Evolutionary conservation across 2,797 vertebrate genomes (phyloP).

Genomic region (Propithecus deckenii): DNA sequence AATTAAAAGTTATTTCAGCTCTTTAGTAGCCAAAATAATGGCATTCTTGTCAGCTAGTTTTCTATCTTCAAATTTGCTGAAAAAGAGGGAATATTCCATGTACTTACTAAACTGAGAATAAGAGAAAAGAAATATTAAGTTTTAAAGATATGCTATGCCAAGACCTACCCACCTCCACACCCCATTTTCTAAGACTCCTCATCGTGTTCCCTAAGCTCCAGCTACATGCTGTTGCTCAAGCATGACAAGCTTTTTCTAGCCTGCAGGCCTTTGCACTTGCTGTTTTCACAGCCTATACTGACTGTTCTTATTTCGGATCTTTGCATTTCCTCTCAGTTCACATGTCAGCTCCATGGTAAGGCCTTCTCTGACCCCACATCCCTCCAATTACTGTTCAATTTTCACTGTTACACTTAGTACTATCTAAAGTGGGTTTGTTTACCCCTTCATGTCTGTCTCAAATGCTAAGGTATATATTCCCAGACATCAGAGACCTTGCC

Average conservation of each 20-base stretch:
- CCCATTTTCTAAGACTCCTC: neutral
- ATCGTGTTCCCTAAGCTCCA: neutral
- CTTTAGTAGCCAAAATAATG: neutral
- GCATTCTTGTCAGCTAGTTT: neutral
- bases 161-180: accelerated
- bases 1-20: neutral
- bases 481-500: neutral
- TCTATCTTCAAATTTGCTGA: neutral
- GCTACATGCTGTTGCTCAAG: neutral
- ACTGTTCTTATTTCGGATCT: neutral
- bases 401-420: neutral
- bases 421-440: neutral
- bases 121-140: neutral
- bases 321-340: neutral
- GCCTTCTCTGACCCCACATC: neutral
- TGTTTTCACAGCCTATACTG: neutral
- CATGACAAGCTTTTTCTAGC: neutral
- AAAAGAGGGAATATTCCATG: neutral
- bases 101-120: neutral
- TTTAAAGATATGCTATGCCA: neutral
- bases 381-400: neutral
- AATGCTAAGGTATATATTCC: neutral
- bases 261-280: neutral
- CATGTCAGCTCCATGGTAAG: neutral
- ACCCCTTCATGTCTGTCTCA: neutral